Conservation (phyloP, 2,797 vertebrate species). For the Spinibarbus caldwelli region DNA sequence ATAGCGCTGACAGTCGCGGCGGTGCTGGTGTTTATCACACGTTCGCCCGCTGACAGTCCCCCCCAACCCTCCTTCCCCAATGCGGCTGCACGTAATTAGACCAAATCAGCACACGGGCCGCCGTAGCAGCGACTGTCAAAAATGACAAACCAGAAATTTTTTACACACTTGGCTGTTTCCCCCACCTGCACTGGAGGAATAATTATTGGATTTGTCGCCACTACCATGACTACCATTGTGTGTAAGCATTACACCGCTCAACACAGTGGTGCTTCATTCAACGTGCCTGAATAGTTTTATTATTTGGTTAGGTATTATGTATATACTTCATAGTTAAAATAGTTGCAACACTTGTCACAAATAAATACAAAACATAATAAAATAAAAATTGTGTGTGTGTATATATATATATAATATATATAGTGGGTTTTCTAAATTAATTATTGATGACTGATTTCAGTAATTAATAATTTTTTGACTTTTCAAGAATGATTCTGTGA, state of each 20-base stretch:
- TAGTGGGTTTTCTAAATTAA: too few relatives aligned
- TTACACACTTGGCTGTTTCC: constrained; percentile 75
- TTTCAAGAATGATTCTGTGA: background rate
- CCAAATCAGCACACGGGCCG: constrained; percentile 84
- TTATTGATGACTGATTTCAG: too few relatives aligned
- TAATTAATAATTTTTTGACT: background rate
- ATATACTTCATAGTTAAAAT: background rate
- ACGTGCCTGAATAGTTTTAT: constrained; percentile 32
- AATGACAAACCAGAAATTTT: constrained; percentile 83
- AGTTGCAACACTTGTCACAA: background rate
- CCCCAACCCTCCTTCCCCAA: constrained; percentile 36
- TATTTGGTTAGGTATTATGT: constrained; percentile 9
- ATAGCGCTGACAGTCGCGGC: constrained; percentile 79
- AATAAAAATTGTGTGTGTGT: too few relatives aligned
- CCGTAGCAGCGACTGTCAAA: constrained; percentile 82
- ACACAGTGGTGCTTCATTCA: constrained; percentile 25
- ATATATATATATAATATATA: too few relatives aligned
- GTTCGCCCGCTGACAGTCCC: constrained; percentile 71
- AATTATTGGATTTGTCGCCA: constrained; percentile 82
- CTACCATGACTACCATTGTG: constrained; percentile 75
- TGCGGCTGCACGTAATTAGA: constrained; percentile 84
- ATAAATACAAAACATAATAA: background rate
- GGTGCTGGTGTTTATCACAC: constrained; percentile 82
- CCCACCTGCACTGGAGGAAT: constrained; percentile 76
- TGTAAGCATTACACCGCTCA: constrained; percentile 71